Base-by-base conservation (phyloP, 1,140 invertebrate species). In the Eupeodes corollae region DNA sequence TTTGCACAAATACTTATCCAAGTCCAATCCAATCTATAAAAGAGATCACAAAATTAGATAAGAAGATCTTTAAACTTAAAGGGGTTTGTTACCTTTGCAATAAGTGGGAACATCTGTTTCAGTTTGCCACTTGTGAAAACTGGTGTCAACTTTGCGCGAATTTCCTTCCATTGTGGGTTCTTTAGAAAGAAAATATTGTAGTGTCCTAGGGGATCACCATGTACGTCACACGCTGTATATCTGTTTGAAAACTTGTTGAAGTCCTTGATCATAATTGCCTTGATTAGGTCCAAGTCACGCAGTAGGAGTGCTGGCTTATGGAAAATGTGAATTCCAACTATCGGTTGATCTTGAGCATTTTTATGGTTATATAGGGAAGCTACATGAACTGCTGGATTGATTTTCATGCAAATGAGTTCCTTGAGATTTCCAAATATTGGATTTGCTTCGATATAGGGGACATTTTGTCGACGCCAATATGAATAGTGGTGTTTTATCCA, bases 51-150 rank as follows among this genome's bases (percentile, higher is more conserved):
- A 32, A 19, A 14, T 47, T 35, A 14, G 6, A 21, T 38, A 12
- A 18, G 15, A 35, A 11, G 32, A 33, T 14, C 30, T 5, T 31
- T 5, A 41, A 47, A 47, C 16, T 42, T 47, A 18, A 39, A 10
- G 14, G 31, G 0, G 2, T 19, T 13, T 42, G 51, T 44, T 35
- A 64, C 49, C 56, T 75, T 68, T 14, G 49, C 54, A 48, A 76
- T 53, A 1, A 75, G 55, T 19, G 73, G 70, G 58, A 76, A 75
- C 73, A 78, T 76, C 41, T 65, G 65, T 51, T 74, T 77, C 10
- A 78, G 56, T 51, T 75, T 77, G 2, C 68, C 69, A 8, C 69
- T 68, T 1, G 75, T 73, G 43, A 79, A 78, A 2, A 71, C 68
- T 3, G 75, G 73, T 0, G 72, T 72, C 9, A 79, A 54, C 38